Evolutionary conservation across 1,140 invertebrate genomes (phyloP), one percentile per base, ranked within the genome.

Genomic region (Platyscapa corneri): DNA sequence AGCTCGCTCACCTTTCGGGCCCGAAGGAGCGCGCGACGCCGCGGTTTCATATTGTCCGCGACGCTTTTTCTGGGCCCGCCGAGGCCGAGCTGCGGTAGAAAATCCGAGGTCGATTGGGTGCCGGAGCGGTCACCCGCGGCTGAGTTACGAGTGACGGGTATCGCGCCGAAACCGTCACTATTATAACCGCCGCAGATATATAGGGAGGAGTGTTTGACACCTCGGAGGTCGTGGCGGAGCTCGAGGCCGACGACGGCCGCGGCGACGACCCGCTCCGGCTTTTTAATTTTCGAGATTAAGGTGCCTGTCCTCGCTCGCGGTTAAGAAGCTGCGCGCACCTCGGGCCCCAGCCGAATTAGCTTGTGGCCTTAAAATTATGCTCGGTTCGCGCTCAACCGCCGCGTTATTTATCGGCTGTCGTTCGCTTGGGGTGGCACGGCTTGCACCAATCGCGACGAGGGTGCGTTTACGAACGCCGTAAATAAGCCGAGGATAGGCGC

Each of bases 1-100:
- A 92, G 88, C 83, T 89, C 20, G 70, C 87, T 67, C 82, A 46
- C 60, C 70, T 82, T 81, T 81, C 70, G 32, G 30, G 42, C 6
- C 8, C 3, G 37, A 65, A 34, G 37, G 10, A 49, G 32, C 30
- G 32, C 30, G 70, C 37, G 49, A 77, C 2, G n/a, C 10, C 42
- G 49, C 46, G 75, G 32, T 74, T 27, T 56, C 23, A 12, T 67
- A 42, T 82, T 82, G 46, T 75, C 30, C 67, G 23, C n/a, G 78
- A 23, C 27, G 27, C 49, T 82, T 60, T 56, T 74, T 82, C 81
- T 53, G 39, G 42, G 5, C 27, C 23, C 20, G 23, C 34, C 82
- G 37, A 46, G 46, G 60, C 0, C 46, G 75, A 65, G 39, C 53
- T n/a, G 70, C 39, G 37, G 70, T 74, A n/a, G 6, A 42, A 39